Conservation (phyloP, 2,888 invertebrate genomes). For the Orthosia gothica region DNA sequence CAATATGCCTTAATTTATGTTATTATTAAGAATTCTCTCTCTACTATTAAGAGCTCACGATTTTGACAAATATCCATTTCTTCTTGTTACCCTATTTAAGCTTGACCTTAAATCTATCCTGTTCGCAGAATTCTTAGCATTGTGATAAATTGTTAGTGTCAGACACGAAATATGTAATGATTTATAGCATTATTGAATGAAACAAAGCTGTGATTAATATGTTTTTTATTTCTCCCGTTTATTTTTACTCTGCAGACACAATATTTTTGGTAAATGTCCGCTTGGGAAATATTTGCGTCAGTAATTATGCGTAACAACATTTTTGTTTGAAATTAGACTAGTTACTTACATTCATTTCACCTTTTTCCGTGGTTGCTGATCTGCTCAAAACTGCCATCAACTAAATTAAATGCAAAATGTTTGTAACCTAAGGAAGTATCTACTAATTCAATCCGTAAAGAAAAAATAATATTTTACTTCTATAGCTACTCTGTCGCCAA, state of each 20-base stretch:
- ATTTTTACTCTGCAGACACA: constrained; percentile 36
- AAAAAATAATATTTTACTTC: no score
- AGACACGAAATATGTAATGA: constrained; percentile 65
- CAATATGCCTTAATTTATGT: no score
- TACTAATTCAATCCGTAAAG: no score
- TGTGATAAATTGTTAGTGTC: constrained; percentile 70
- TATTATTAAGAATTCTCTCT: no score
- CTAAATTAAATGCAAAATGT: background rate
- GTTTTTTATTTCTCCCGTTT: constrained; percentile 52
- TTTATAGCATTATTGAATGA: constrained; percentile 71
- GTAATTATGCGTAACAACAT: constrained; percentile 22
- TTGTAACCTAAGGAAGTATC: no score
- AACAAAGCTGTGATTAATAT: constrained; percentile 80
- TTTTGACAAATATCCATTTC: constrained; percentile 42
- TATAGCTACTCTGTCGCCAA: no score
- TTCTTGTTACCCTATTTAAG: constrained; percentile 28
- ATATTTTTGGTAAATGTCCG: constrained; percentile 21
- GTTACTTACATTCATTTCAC: background rate
- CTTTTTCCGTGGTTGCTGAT: background rate
- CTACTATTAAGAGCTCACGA: constrained; percentile 22
- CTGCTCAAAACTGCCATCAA: constrained; percentile 3
- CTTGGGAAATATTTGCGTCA: constrained; percentile 41
- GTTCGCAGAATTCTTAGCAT: constrained; percentile 57
- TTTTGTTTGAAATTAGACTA: constrained; percentile 14
- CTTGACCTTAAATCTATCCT: constrained; percentile 47